Base-by-base conservation (phyloP, 2,888 invertebrate genomes). In the Stenodera caucasica region DNA sequence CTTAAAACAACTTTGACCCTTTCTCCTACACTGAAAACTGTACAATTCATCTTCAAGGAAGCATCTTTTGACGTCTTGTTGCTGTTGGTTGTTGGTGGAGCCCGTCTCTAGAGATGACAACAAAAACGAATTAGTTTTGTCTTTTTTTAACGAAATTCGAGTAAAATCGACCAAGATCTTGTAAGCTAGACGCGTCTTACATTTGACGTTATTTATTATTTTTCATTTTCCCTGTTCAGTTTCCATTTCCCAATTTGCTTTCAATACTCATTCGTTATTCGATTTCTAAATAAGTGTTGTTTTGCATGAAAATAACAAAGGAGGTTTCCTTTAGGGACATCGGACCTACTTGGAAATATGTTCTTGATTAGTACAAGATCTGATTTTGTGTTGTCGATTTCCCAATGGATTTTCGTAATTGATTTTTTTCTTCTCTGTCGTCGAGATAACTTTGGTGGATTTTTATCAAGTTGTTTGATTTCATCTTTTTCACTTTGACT, bases 51-150 rank as follows among this genome's bases (percentile, higher is more conserved):
- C 45, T 21, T 12, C 11, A 15, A 37, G 2, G 37, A 8, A 45
- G 2, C 21, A 11, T 21, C 21, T 45, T 58, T 52, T 52, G 50
- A 55, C 53, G 49, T 58, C 58, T 56, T 58, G 55, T 55, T 58
- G 55, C 58, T 55, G 55, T 62, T 61, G 57, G 18, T 21, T 68
- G 63, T 67, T 66, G 58, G 64, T 66, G 63, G 65, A 65, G 69
- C 68, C 68, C 64, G 67, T 64, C 69, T 66, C 67, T 58, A 26
- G 63, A 60, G 65, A 61, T 61, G 57, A 49, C 58, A 66, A 63
- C 63, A 61, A 66, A 70, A 70, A 62, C 65, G 66, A 68, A 70
- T 70, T 69, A 69, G 63, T 40, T 18, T 63, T 63, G 66, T 67
- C 62, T 63, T 64, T 35, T 64, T 63, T 69, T 70, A 73, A 70